Evolutionary conservation across 2,888 invertebrate genomes (phyloP).

Genomic region (Drosophila neotestacea): DNA sequence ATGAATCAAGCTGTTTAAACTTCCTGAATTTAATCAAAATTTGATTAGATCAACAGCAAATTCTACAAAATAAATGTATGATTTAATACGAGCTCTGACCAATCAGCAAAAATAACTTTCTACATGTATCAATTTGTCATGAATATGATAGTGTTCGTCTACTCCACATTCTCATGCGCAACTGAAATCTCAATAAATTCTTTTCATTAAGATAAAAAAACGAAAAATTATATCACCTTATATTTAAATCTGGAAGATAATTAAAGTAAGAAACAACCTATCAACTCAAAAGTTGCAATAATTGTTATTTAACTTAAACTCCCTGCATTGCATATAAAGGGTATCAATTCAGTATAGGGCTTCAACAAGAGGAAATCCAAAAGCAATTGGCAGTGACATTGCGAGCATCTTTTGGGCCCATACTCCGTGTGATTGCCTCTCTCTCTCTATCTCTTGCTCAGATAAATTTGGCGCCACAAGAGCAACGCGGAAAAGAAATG

Average conservation of each 20-base stretch:
- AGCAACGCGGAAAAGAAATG: constrained; percentile 44
- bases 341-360: constrained; percentile 50
- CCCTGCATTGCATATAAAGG: constrained; percentile 6
- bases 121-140: not conserved
- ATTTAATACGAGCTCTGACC: constrained; percentile 7
- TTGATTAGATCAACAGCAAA: constrained; percentile 17
- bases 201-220: not conserved
- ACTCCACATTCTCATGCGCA: not conserved
- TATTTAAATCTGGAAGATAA: too few relatives aligned
- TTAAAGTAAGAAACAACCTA: too few relatives aligned
- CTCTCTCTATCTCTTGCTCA: constrained; percentile 21
- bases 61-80: not conserved
- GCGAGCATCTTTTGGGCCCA: constrained; percentile 46
- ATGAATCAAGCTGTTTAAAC: constrained; percentile 19
- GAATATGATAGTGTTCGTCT: not conserved
- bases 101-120: not conserved
- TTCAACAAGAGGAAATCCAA: constrained; percentile 31
- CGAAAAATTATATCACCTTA: too few relatives aligned
- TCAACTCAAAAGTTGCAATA: too few relatives aligned
- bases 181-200: not conserved
- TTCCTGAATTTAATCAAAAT: constrained; percentile 18
- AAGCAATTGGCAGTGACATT: constrained; percentile 73
- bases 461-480: constrained; percentile 57
- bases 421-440: constrained; percentile 17
- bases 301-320: not conserved